These are phyloP conservation scores for Nomada hirtipes DNA, from an alignment of 2,888 invertebrate species.

Conservation along the genomic window DNA sequence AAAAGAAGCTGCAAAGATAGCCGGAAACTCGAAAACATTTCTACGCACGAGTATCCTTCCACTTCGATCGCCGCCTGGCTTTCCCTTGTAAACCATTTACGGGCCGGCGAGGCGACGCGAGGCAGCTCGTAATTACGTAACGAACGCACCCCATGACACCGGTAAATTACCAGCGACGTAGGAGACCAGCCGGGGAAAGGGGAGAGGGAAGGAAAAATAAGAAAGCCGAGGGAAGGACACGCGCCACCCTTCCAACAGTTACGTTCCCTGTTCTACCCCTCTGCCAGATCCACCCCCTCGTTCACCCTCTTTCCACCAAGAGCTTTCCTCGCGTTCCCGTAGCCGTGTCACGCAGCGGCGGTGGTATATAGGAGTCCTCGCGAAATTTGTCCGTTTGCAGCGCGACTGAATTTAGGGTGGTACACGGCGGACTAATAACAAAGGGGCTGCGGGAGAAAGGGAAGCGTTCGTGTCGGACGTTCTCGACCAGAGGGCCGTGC, in stretches of 20 bases:
- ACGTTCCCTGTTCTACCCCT: conserved; percentile 19
- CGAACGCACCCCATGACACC: conserved; percentile 66
- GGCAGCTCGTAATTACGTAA: conserved; percentile 60
- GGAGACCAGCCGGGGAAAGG: conserved; percentile 2
- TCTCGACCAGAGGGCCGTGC: conserved; percentile 48
- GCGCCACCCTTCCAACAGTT: conserved; percentile 43
- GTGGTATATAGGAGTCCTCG: conserved; percentile 33
- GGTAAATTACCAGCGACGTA: conserved; percentile 58
- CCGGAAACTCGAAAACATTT: neutral
- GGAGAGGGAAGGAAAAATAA: conserved; percentile 31
- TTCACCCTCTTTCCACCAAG: neutral
- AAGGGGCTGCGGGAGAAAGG: conserved; percentile 69
- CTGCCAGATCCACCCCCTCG: neutral
- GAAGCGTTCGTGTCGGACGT: conserved; percentile 31
- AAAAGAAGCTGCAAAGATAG: too few species aligned
- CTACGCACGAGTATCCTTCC: neutral
- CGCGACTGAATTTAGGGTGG: conserved; percentile 81
- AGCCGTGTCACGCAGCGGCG: neutral
- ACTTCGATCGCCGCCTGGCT: conserved; percentile 21
- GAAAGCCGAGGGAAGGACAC: conserved; percentile 56
- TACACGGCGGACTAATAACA: conserved; percentile 79
- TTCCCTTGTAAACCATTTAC: conserved; percentile 61
- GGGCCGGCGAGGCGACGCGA: conserved; percentile 34
- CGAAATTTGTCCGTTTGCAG: conserved; percentile 76
- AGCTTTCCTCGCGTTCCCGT: neutral